These are phyloP conservation scores for Margarornis squamiger DNA, from an alignment of 2,797 vertebrate species.

Conservation along the genomic window DNA sequence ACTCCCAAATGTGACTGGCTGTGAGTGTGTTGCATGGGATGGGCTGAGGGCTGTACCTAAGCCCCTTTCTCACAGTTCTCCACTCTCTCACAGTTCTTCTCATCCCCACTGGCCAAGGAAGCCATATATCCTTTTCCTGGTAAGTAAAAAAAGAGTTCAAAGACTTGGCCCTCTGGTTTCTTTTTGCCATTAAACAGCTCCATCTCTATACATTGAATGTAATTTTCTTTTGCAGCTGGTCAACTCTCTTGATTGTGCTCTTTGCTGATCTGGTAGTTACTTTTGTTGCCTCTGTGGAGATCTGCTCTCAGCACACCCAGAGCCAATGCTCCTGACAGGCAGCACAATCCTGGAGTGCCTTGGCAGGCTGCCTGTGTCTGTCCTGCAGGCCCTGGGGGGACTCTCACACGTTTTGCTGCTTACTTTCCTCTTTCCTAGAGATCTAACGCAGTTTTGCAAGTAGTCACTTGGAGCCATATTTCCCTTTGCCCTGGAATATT, in stretches of 20 bases:
- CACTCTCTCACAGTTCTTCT: neutral
- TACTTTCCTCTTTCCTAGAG: constrained; percentile 62
- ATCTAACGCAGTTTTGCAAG: constrained; percentile 47
- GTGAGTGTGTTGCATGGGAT: neutral
- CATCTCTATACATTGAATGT: neutral
- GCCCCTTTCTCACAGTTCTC: too few species aligned
- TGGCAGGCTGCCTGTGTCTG: constrained; percentile 42
- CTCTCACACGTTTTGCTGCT: neutral
- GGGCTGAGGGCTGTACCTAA: neutral
- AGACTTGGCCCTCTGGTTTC: neutral
- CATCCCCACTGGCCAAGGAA: neutral
- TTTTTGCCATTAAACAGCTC: neutral
- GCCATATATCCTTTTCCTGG: neutral
- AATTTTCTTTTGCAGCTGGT: neutral
- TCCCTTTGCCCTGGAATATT: constrained; percentile 47
- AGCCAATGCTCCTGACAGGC: constrained; percentile 54
- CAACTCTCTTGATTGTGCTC: neutral
- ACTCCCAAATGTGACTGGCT: neutral
- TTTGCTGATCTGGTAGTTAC: constrained; percentile 56
- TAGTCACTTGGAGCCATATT: constrained; percentile 45
- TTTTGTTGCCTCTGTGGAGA: constrained; percentile 30
- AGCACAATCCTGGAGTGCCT: constrained; percentile 61
- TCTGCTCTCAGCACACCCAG: constrained; percentile 43
- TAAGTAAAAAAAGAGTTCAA: neutral
- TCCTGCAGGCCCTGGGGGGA: constrained; percentile 38